These are phyloP conservation scores for Pogonocherus hispidulus DNA, from an alignment of 2,888 invertebrate genomes.

Conservation along the genomic window DNA sequence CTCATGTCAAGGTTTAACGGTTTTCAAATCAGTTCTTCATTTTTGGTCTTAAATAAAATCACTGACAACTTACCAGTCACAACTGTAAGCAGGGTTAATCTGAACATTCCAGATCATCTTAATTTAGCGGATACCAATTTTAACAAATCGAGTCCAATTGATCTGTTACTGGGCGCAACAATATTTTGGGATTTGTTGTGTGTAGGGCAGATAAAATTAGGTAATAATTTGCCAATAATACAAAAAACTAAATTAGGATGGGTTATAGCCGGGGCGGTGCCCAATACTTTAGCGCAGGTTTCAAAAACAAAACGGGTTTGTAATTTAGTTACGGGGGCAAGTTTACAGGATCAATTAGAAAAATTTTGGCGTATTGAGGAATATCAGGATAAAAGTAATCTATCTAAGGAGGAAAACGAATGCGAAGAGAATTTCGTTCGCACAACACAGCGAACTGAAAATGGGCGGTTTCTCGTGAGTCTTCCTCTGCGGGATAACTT, in stretches of 20 bases:
- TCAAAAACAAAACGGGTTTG: background rate
- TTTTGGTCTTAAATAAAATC: slow-evolving; percentile 7
- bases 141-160: background rate
- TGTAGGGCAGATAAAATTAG: slow-evolving; percentile 17
- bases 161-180: background rate
- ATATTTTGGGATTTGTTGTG: slow-evolving; percentile 18
- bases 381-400: background rate
- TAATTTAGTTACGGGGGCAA: background rate
- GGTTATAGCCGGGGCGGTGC: slow-evolving; percentile 1
- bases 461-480: slow-evolving; percentile 25
- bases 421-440: background rate
- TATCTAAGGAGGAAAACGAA: slow-evolving; percentile 11
- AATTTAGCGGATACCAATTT: background rate
- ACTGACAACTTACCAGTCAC: background rate
- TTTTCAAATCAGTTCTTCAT: background rate
- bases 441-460: background rate
- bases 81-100: background rate
- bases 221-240: slow-evolving; percentile 9
- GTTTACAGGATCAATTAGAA: slow-evolving; percentile 18
- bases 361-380: slow-evolving; percentile 18
- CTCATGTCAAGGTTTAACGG: background rate
- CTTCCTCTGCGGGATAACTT: slow-evolving; percentile 17
- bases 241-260: slow-evolving; percentile 26
- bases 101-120: background rate
- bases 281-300: background rate